A percentile compares a stretch with the other conserved stretches of the same genome.
These are phyloP conservation scores for Siphamia tubifer DNA, from an alignment of 2,113 vertebrate species.

Conservation along the genomic window DNA sequence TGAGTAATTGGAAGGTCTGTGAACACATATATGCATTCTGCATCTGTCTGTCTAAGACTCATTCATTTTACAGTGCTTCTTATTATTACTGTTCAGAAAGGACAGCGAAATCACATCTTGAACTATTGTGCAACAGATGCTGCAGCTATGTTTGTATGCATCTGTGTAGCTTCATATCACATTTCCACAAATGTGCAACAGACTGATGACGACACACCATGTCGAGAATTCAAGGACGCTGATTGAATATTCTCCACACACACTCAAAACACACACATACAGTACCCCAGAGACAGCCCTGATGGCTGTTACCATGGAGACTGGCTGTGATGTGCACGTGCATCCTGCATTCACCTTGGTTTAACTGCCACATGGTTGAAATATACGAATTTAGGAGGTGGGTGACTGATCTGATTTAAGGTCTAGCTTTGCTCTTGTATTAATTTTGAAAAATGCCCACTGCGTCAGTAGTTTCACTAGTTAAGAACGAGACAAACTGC, in stretches of 20 bases:
- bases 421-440: neutral
- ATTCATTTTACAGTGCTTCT: neutral
- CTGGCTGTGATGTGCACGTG: slow-evolving; percentile 52
- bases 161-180: slow-evolving; percentile 14
- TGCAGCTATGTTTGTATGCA: neutral
- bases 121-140: neutral
- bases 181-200: slow-evolving; percentile 43
- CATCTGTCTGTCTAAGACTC: neutral
- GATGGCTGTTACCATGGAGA: slow-evolving; percentile 76
- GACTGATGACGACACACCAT: slow-evolving; percentile 18
- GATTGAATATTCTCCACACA: slow-evolving; percentile 38
- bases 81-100: neutral
- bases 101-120: neutral
- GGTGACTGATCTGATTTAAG: neutral
- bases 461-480: neutral
- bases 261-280: neutral
- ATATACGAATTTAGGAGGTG: neutral
- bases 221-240: slow-evolving; percentile 43
- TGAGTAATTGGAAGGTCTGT: neutral
- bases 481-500: neutral
- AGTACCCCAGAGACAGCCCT: slow-evolving; percentile 14
- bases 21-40: neutral
- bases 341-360: slow-evolving; percentile 45
- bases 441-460: neutral
- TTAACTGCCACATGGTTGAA: slow-evolving; percentile 16